Evolutionary conservation across 2,113 vertebrate genomes (phyloP).

Genomic region (Raja brachyura): DNA sequence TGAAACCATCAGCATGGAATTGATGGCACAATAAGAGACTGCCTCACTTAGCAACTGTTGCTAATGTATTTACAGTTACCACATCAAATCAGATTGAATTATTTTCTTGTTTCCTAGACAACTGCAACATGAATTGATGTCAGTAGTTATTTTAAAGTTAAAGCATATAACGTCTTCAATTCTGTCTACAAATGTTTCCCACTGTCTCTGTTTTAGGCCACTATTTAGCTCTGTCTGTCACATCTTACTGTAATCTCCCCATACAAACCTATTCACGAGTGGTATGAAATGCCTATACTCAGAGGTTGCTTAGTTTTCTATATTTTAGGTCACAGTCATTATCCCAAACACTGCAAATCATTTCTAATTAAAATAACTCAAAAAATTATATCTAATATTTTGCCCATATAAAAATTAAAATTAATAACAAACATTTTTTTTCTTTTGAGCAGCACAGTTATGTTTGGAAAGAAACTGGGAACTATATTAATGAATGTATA

Average conservation of each 20-base stretch:
- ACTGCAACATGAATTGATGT: conserved; percentile 20
- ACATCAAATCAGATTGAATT: conserved; percentile 26
- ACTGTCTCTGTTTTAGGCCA: not conserved
- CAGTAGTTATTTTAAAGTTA: conserved; percentile 28
- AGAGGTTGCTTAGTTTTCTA: not conserved
- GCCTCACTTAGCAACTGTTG: conserved; percentile 1
- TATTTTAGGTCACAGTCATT: not conserved
- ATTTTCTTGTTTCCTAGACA: conserved; percentile 33
- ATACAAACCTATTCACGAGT: not conserved
- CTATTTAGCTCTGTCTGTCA: not conserved
- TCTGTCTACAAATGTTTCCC: not conserved
- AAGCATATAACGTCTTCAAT: conserved; percentile 9
- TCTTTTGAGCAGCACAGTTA: not conserved
- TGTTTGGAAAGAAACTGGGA: not conserved
- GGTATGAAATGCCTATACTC: not conserved
- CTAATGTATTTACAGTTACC: conserved; percentile 22
- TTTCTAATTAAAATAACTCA: not conserved
- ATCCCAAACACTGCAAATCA: not conserved
- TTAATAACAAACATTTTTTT: not conserved
- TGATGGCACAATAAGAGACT: not conserved
- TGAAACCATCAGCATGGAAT: not conserved
- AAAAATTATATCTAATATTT: no score
- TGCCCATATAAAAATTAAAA: not conserved
- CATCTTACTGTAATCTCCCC: not conserved
- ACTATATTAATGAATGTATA: not conserved